phyloP scores from a whole-genome alignment of 2,888 invertebrate genomes.

The Scaptomyza reducta region DNA sequence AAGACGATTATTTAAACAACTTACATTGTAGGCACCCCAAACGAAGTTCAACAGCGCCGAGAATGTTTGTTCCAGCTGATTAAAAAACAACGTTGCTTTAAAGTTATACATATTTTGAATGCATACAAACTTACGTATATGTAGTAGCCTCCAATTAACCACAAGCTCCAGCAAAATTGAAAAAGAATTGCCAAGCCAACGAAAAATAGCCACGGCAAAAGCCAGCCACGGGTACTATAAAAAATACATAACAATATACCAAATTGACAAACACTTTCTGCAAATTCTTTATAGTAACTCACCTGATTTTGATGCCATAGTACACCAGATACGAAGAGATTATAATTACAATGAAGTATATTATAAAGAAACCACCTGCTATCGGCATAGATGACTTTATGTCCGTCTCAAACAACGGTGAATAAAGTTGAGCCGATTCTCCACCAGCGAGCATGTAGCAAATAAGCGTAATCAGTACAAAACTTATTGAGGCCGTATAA shows the following conservation, averaged over 20 bases:
- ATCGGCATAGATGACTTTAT: conserved; percentile 89
- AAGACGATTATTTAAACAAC: conserved; percentile 38
- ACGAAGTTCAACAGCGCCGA: conserved; percentile 90
- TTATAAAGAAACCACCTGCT: conserved; percentile 86
- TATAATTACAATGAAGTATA: conserved; percentile 83
- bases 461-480: conserved; percentile 90
- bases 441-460: conserved; percentile 93
- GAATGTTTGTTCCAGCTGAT: conserved; percentile 91
- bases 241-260: neutral
- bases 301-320: conserved; percentile 82
- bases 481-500: conserved; percentile 90
- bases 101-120: neutral
- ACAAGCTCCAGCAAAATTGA: conserved; percentile 91
- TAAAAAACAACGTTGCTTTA: conserved; percentile 10
- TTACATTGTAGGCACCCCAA: conserved; percentile 94
- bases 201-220: conserved; percentile 91
- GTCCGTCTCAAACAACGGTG: conserved; percentile 95
- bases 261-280: accelerated
- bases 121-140: conserved; percentile 90
- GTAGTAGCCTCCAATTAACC: conserved; percentile 95
- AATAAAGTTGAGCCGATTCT: conserved; percentile 94
- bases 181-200: conserved; percentile 90
- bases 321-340: conserved; percentile 85
- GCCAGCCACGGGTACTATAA: conserved; percentile 89
- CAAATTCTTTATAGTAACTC: conserved; percentile 1